These are phyloP conservation scores for Lycaena phlaeas DNA, from an alignment of 2,888 invertebrate genomes.

Conservation along the genomic window DNA sequence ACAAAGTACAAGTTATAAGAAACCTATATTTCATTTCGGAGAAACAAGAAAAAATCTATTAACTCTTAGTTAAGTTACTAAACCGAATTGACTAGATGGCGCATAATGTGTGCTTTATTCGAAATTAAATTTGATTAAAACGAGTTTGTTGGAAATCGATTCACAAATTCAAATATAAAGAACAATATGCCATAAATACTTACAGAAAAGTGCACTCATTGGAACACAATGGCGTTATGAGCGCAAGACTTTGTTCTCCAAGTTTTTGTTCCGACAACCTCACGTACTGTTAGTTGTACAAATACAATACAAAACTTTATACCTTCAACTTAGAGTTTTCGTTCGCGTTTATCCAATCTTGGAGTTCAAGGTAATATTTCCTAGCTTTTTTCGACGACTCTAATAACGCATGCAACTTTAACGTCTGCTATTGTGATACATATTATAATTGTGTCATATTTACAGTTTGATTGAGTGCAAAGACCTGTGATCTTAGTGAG, in stretches of 20 bases:
- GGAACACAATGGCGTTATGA: slow-evolving; percentile 17
- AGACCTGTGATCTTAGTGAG: background rate
- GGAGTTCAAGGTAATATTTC: slow-evolving; percentile 21
- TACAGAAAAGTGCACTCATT: slow-evolving; percentile 16
- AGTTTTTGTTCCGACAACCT: slow-evolving; percentile 22
- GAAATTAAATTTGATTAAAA: background rate
- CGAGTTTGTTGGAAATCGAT: background rate
- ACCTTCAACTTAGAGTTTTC: slow-evolving; percentile 10
- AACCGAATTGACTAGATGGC: too few species aligned
- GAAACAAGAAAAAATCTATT: too few species aligned
- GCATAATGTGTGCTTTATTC: background rate
- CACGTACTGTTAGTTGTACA: slow-evolving; percentile 8
- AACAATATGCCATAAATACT: slow-evolving; percentile 7
- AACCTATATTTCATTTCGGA: too few species aligned
- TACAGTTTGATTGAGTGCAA: background rate
- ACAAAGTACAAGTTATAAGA: too few species aligned
- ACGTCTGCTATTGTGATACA: background rate
- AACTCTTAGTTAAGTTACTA: too few species aligned
- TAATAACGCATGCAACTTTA: background rate
- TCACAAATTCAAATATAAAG: slow-evolving; percentile 1
- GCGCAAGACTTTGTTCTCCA: slow-evolving; percentile 14
- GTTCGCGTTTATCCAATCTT: slow-evolving; percentile 10
- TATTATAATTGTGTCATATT: background rate
- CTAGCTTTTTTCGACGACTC: slow-evolving; percentile 10
- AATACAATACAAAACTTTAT: slow-evolving; percentile 6